Evolutionary conservation across 1,140 invertebrate species (phyloP), one percentile per base, ranked within the genome.

Genomic region (Drosophila auraria): DNA sequence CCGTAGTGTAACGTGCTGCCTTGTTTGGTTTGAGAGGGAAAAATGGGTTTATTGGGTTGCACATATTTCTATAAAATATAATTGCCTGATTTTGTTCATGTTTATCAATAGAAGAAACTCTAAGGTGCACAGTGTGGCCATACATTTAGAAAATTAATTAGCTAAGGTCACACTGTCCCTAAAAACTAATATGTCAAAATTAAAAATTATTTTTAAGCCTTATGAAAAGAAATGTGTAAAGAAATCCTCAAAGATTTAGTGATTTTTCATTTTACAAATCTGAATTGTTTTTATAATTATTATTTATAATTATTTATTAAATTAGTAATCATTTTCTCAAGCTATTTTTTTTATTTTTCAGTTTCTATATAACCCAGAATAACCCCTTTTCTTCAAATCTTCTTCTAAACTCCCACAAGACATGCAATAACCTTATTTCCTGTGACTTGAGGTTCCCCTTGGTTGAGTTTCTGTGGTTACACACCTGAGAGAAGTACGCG

Each of bases 401-500:
- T 27, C 0, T 2, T 7, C 2, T 36, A 33, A 33, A 42, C 12
- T 40, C 49, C 47, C n/a, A 44, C 33, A 47, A 45, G 38, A 68
- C 33, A 17, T 56, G 33, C 20, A 25, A 25, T 14, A 47, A 30
- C 49, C 30, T 25, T n/a, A 23, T 40, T 33, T 17, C 7, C 15
- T 36, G 6, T 8, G 54, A 40, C 54, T 11, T 45, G 38, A n/a
- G n/a, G 68, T 71, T 71, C 64, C 64, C 14, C 68, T 30, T 25
- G 17, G 42, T 2, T 42, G 20, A 7, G 7, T 11, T 20, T 47
- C 5, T 51, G 54, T 15, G 25, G 33, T 15, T 38, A 90, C 94
- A 94, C 94, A 97, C 97, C 96, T 97, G 97, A 91, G 95, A 95
- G 93, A 97, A 97, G 93, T 97, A 97, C 15, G 97, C 95, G 51